Evolutionary conservation across 2,797 vertebrate species (phyloP).

Genomic region (Adelosebastes latens): DNA sequence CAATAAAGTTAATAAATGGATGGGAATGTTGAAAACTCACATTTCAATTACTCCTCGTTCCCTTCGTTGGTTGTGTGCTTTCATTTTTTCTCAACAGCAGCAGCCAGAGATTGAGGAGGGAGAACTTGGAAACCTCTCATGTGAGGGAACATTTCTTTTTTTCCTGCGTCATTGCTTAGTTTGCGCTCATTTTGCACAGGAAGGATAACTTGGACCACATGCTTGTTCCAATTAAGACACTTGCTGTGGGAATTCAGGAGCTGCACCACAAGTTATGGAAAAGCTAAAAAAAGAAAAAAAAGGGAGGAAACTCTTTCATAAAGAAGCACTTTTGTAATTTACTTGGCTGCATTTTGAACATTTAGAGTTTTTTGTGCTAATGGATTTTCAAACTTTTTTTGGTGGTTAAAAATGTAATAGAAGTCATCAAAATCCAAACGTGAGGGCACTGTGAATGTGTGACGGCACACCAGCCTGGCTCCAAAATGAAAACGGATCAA

Average conservation of each 20-base stretch:
- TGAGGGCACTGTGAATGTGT: not conserved
- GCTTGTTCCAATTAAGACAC: constrained; percentile 73
- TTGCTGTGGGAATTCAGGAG: constrained; percentile 67
- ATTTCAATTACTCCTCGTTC: not conserved
- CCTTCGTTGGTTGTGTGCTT: not conserved
- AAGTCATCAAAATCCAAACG: not conserved
- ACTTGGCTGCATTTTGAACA: constrained; percentile 31
- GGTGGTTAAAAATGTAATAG: not conserved
- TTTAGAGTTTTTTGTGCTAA: constrained; percentile 12
- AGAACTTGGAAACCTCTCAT: constrained; percentile 46
- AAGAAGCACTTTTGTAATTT: constrained; percentile 41
- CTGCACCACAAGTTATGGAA: constrained; percentile 60
- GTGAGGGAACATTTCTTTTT: constrained; percentile 37
- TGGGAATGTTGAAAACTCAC: not conserved
- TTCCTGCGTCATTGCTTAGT: constrained; percentile 24
- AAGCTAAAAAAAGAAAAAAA: constrained; percentile 48
- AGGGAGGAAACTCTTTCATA: constrained; percentile 47
- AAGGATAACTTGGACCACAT: constrained; percentile 70
- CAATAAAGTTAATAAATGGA: not conserved
- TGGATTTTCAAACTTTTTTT: not conserved
- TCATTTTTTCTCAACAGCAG: constrained; percentile 23
- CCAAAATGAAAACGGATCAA: constrained; percentile 28
- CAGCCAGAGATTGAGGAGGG: constrained; percentile 1
- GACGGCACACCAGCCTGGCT: not conserved
- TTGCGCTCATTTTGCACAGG: constrained; percentile 52